A percentile compares a stretch with the other conserved stretches of the same genome.
Evolutionary conservation across 1,140 invertebrate genomes (phyloP).

Genomic region (Bombus cullumanus): DNA sequence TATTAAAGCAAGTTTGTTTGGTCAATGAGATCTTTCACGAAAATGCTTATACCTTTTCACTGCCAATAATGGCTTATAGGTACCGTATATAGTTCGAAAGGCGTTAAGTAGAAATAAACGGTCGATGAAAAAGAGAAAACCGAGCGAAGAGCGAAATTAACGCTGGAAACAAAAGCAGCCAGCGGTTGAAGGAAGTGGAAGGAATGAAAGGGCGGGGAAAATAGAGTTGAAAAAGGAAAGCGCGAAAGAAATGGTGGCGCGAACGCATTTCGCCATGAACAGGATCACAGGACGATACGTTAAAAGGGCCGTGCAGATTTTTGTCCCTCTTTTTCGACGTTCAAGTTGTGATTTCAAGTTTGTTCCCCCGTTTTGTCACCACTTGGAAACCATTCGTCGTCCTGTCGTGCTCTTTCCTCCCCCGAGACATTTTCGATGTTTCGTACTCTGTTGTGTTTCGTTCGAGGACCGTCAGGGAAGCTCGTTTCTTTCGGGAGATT

Average conservation of each 20-base stretch:
- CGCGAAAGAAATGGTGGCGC: not conserved
- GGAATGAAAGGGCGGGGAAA: not conserved
- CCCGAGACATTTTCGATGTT: too few species aligned
- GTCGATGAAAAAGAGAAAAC: too few species aligned
- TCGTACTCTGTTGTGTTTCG: too few species aligned
- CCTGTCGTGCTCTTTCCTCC: too few species aligned
- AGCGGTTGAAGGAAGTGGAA: not conserved
- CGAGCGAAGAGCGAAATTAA: not conserved
- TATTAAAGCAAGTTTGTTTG: not conserved
- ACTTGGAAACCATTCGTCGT: too few species aligned
- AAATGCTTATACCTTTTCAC: not conserved
- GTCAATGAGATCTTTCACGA: not conserved
- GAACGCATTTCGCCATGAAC: too few species aligned
- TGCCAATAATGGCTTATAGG: too few species aligned
- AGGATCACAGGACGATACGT: not conserved
- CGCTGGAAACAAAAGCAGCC: not conserved
- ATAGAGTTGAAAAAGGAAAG: not conserved
- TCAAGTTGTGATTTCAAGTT: not conserved
- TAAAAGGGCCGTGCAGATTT: not conserved
- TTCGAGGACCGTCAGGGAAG: not conserved
- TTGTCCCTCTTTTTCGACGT: not conserved
- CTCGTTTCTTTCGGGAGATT: not conserved
- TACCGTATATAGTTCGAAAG: too few species aligned
- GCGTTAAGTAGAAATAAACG: not conserved
- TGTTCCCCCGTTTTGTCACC: not conserved